Conservation (phyloP, 1,140 invertebrate genomes). For the Zophobas atratus region DNA sequence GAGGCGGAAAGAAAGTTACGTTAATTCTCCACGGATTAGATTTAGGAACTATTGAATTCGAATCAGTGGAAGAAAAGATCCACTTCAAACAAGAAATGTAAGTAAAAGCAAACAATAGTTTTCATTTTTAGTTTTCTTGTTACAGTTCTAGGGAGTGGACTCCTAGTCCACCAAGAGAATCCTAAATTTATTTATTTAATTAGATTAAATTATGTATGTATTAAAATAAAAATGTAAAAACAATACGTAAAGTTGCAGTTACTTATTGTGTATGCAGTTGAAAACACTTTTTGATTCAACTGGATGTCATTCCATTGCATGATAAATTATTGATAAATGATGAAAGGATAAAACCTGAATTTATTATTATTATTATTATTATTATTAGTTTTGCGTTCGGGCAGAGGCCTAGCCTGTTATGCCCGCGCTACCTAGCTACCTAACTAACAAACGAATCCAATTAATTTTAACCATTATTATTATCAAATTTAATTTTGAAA, state of each 20-base stretch:
- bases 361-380: no score
- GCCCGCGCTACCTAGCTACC: no score
- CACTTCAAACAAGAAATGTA: constrained; percentile 34
- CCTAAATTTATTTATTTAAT: constrained; percentile 3
- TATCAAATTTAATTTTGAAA: no score
- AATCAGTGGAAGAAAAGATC: constrained; percentile 10
- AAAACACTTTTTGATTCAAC: constrained; percentile 22
- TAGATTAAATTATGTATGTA: constrained; percentile 2
- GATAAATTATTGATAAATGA: not conserved
- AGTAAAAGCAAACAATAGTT: constrained; percentile 38
- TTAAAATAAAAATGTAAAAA: constrained; percentile 19
- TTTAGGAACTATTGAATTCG: constrained; percentile 15
- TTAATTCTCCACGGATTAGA: constrained; percentile 18
- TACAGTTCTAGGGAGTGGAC: constrained; percentile 31
- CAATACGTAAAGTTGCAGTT: not conserved
- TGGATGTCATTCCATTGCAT: constrained; percentile 5
- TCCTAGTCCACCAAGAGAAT: constrained; percentile 15
- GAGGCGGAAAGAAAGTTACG: constrained; percentile 2
- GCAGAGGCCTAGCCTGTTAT: no score
- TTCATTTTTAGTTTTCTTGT: constrained; percentile 42
- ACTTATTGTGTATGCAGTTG: constrained; percentile 9
- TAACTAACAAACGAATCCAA: no score
- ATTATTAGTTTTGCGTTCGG: no score
- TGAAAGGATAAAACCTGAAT: not conserved
- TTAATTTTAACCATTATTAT: no score